Evolutionary conservation across 2,888 invertebrate species (phyloP), one percentile per base, ranked within the genome.

Genomic region (Eupithecia subumbrata): DNA sequence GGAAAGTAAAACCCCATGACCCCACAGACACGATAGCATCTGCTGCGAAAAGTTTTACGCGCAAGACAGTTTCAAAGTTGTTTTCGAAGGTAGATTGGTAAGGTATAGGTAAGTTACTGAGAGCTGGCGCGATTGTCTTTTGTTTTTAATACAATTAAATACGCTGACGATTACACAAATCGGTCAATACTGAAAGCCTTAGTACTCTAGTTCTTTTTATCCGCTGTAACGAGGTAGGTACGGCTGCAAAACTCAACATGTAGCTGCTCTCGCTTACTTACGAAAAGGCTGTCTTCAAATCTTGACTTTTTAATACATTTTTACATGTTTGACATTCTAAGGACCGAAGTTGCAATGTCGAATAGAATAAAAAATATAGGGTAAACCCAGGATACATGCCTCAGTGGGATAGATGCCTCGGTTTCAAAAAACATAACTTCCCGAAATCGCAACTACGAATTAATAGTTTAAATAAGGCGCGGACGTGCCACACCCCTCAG

Each of bases 11-110:
- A 71, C 48, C 56, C 52, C 70, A 69, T 74, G 70, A 67, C 74
- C 72, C 25, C 67, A 43, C 64, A 69, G 43, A 63, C 34, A 22
- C 52, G 73, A 71, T 77, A 77, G 56, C 73, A 75, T 77, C 75
- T 75, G 71, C 30, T 66, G 22, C 73, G 14, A 22, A 75, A 77
- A 77, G 66, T 70, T 77, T 74, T 12, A 69, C 60, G 69, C 25
- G 48, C 48, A 71, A 25, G 60, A 72, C 66, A 67, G 37, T n/a
- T 37, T 40, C 66, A 80, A 75, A 76, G 69, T 74, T 74, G 45
- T 73, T 64, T 73, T 60, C n/a, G 34, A 71, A 74, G 67, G 64
- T 70, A 60, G n/a, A n/a, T 56, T 0, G 22, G 56, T 56, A 56
- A 25, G 22, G 56, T 60, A 60, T 14, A 25, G 56, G 22, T 60